Evolutionary conservation across 2,113 vertebrate genomes (phyloP), one percentile per base, ranked within the genome.

Genomic region (Mormoops blainvillei): DNA sequence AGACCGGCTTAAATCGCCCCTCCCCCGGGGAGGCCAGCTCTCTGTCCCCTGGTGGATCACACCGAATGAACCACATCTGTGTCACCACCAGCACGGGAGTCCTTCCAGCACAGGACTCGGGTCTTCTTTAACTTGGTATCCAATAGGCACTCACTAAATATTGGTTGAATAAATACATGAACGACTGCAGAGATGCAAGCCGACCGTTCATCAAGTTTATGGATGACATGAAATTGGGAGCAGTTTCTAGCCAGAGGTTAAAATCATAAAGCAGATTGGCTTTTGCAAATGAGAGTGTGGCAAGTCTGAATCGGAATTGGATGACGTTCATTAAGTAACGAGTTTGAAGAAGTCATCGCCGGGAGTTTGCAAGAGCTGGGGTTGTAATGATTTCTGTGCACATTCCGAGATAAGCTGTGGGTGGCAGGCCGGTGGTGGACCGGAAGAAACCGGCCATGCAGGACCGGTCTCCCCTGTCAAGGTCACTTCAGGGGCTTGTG

Each of bases 161-260:
- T 81, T 82, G 81, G 41, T 63, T 91, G 88, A 76, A 85, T 61
- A 85, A 92, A 54, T 54, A 94, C 96, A 95, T 67, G 81, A 96
- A 92, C 61, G 90, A 87, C 95, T 98, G 92, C 94, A 77, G 97
- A 97, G 77, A 77, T 52, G 45, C 85, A 80, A 94, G 91, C 94
- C 92, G 90, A 87, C 94, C 93, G 0, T 97, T 95, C 95, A 92
- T 97, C 97, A 98, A 61, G 92, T 97, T 97, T 98, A 97, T 97
- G 96, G 97, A 94, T 90, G 94, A 96, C 96, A 85, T 92, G 96
- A 95, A 97, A 97, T 97, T 95, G 94, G 97, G 94, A 96, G 95
- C 94, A 68, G 96, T 95, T 96, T 96, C 83, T 97, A 96, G 96
- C 97, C 97, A 97, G 97, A 98, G 96, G 97, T 98, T 95, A 97